Evolutionary conservation across 2,797 vertebrate species (phyloP), one percentile per base, ranked within the genome.

Genomic region (Chloroceryle amazona): DNA sequence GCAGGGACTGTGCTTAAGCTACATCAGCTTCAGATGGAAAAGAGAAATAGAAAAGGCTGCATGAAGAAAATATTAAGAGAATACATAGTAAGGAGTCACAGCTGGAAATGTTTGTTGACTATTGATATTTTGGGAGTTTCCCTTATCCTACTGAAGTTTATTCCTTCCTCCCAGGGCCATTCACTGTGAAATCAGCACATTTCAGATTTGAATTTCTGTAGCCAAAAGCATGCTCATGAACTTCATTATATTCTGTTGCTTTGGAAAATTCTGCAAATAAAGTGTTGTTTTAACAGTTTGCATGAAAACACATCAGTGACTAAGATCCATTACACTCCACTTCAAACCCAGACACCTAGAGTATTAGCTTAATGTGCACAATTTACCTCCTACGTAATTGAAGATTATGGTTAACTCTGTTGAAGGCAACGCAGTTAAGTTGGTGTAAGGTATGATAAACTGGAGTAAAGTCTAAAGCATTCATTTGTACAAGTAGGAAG

Each of bases 361-460:
- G 93, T 93, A 96, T 96, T 93, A 96, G 90, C 95, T 96, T 96
- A 92, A 94, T 93, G 85, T 92, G 91, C 80, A 95, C 83, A 84
- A 84, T 93, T 91, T 95, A 52, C 91, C 91, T 95, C 94, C 96
- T 41, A 96, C 90, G 0, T 67, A 81, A 91, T 94, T 79, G 85
- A 90, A 95, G 66, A 84, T 91, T 95, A 66, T 41, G n/a, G 82
- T 65, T 96, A 89, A 90, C 80, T 96, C 72, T 66, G 71, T 33
- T 66, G 76, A 90, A 97, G 62, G 84, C 76, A 76, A 20, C 11
- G 71, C 35, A 87, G 57, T 81, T 61, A 82, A 88, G 55, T 52
- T 14, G 4, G 62, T 23, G 62, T 44, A 81, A 81, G 57, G 49
- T 55, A 84, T 84, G 55, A 95, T 23, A 93, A 90, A 83, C n/a